Evolutionary conservation across 2,113 vertebrate species (phyloP).

Genomic region (Pterocles burchelli): DNA sequence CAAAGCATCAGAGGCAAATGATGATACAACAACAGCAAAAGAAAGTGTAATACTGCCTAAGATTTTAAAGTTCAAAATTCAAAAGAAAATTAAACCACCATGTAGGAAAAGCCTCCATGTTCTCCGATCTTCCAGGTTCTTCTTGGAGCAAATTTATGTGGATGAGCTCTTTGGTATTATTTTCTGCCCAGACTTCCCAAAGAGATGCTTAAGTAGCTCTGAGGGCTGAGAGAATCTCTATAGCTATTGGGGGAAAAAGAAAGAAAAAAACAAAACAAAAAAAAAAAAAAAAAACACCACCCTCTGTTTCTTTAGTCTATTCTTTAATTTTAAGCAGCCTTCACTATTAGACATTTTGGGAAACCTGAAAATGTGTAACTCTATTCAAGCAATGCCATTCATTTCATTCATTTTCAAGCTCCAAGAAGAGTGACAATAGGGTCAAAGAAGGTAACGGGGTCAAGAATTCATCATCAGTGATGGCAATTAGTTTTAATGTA

Average conservation of each 20-base stretch:
- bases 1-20: constrained; percentile 30
- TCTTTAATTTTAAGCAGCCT: neutral
- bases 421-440: neutral
- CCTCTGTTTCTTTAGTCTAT: neutral
- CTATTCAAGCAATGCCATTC: neutral
- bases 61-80: neutral
- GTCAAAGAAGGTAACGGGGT: neutral
- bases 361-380: neutral
- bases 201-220: neutral
- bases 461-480: neutral
- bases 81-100: neutral
- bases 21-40: constrained; percentile 9
- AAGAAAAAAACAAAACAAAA: too few species aligned
- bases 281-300: too few species aligned
- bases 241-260: neutral
- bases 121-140: neutral
- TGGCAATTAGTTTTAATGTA: neutral
- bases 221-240: accelerated
- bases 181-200: neutral
- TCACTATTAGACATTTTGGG: neutral
- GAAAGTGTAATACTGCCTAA: neutral
- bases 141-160: neutral
- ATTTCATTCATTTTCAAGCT: neutral
- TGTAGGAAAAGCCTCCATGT: neutral
- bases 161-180: neutral